Evolutionary conservation across 2,888 invertebrate genomes (phyloP).

Genomic region (Parochlus steinenii): DNA sequence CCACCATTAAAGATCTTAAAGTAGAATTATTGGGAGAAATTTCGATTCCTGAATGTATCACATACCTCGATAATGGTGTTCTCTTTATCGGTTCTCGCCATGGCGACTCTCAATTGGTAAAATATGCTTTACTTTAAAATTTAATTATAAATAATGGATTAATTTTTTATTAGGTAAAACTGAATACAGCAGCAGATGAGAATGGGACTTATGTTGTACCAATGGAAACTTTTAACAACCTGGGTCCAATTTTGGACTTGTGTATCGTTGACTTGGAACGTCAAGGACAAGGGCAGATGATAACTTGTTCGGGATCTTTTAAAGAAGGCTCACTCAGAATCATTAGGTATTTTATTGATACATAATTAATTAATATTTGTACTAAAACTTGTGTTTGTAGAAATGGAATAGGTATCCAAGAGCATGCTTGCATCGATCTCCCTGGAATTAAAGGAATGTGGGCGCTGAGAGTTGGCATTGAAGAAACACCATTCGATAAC

Average conservation of each 20-base stretch:
- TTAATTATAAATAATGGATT: no score
- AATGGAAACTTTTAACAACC: slow-evolving; percentile 92
- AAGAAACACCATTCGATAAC: slow-evolving; percentile 52
- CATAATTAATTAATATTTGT: neutral
- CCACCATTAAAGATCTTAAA: slow-evolving; percentile 75
- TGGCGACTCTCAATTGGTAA: slow-evolving; percentile 91
- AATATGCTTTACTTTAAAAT: no score
- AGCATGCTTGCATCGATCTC: slow-evolving; percentile 92
- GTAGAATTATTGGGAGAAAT: slow-evolving; percentile 81
- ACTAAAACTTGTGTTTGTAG: slow-evolving; percentile 28
- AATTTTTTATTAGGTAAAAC: no score
- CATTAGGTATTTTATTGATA: slow-evolving; percentile 35
- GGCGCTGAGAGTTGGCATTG: slow-evolving; percentile 64
- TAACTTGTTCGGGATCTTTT: slow-evolving; percentile 93
- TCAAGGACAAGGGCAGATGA: slow-evolving; percentile 94
- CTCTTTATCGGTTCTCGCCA: slow-evolving; percentile 90
- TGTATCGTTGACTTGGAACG: slow-evolving; percentile 92
- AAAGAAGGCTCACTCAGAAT: slow-evolving; percentile 96
- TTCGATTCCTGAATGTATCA: slow-evolving; percentile 91
- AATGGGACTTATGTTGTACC: slow-evolving; percentile 77
- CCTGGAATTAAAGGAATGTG: slow-evolving; percentile 97
- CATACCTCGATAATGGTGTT: slow-evolving; percentile 95
- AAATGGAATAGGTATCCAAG: slow-evolving; percentile 97
- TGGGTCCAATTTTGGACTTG: slow-evolving; percentile 97
- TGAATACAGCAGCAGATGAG: slow-evolving; percentile 72